phyloP scores from a whole-genome alignment of 2,888 invertebrate species.

The Halictus quadricinctus region DNA sequence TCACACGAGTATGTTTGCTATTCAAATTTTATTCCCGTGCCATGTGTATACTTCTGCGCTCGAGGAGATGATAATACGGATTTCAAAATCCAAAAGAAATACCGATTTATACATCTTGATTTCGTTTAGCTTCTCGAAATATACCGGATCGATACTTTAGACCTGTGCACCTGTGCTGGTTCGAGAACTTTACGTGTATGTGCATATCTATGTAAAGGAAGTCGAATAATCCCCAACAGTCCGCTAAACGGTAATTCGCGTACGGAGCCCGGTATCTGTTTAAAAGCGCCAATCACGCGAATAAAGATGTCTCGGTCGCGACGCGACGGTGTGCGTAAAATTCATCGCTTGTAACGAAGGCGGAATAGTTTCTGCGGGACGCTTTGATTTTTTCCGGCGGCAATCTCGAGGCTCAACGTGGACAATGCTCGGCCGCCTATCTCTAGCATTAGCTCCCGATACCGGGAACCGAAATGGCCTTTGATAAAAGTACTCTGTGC shows the following conservation, averaged over 20 bases:
- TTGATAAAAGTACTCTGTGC: slow-evolving; percentile 25
- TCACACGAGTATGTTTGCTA: not conserved
- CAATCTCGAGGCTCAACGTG: not conserved
- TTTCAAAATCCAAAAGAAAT: not conserved
- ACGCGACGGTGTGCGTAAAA: not conserved
- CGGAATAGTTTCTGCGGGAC: not conserved
- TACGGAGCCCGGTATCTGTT: not conserved
- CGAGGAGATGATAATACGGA: not conserved
- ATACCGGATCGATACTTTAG: no score
- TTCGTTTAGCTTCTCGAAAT: not conserved
- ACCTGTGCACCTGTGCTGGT: not conserved
- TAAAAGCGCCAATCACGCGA: not conserved
- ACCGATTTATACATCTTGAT: not conserved
- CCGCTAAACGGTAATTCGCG: not conserved
- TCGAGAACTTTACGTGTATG: not conserved
- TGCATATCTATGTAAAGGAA: not conserved
- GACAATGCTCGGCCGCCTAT: slow-evolving; percentile 1
- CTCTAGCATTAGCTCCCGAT: slow-evolving; percentile 31
- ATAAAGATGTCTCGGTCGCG: not conserved
- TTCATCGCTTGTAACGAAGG: not conserved
- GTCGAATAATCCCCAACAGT: not conserved
- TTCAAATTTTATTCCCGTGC: not conserved
- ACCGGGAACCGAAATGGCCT: slow-evolving; percentile 20
- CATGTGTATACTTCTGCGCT: not conserved
- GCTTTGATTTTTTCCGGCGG: not conserved